Conservation (phyloP, 2,113 vertebrate species). For the Malaclemys terrapin region DNA sequence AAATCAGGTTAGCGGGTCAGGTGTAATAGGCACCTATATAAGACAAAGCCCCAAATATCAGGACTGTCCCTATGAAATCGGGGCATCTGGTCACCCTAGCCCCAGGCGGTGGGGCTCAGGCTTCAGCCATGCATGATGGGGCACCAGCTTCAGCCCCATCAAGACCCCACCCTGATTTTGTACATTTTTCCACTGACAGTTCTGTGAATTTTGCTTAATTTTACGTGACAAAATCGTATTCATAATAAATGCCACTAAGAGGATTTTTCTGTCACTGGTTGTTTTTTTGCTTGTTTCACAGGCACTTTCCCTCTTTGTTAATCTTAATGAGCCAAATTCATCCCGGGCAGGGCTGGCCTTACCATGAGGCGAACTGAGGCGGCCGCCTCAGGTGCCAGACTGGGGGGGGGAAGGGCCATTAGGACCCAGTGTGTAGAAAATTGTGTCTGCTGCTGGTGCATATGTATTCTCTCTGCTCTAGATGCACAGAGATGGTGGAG, state of each 20-base stretch:
- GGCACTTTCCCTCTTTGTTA: conserved; percentile 56
- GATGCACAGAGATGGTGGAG: no score
- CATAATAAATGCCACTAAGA: conserved; percentile 32
- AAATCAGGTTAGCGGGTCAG: no score
- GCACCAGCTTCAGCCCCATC: not conserved
- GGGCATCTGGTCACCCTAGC: not conserved
- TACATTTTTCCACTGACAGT: not conserved
- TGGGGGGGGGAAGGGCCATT: no score
- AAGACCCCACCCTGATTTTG: not conserved
- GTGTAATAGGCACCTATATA: no score
- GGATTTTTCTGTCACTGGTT: conserved; percentile 41
- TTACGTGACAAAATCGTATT: not conserved
- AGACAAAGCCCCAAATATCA: no score
- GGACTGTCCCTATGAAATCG: no score
- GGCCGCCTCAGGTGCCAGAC: no score
- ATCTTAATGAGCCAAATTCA: conserved; percentile 35
- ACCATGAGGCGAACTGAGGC: no score
- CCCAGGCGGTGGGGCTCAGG: not conserved
- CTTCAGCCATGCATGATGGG: not conserved
- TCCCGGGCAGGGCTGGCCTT: not conserved
- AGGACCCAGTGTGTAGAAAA: no score
- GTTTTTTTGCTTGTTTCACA: conserved; percentile 40
- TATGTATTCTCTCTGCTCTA: no score
- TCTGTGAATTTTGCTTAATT: not conserved
- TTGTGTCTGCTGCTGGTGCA: no score